phyloP scores from a whole-genome alignment of 2,797 vertebrate genomes.

The Borostomias antarcticus region DNA sequence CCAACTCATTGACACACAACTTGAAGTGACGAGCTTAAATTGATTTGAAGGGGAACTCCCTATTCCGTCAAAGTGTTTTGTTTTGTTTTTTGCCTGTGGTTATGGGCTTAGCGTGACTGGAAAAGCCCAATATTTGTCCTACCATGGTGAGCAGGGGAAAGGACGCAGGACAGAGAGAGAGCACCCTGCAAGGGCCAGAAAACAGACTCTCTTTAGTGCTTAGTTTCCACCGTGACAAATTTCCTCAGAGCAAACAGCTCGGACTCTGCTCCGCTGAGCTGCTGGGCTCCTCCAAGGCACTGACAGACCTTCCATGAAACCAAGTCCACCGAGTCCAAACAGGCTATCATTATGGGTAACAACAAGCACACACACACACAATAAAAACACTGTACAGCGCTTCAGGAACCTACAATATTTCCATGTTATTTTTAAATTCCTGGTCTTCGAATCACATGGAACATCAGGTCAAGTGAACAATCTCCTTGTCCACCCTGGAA shows the following conservation, averaged over 20 bases:
- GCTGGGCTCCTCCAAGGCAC: constrained; percentile 16
- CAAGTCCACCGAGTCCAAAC: constrained; percentile 43
- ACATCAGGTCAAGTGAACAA: neutral
- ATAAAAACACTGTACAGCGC: neutral
- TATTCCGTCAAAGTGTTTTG: constrained; percentile 3
- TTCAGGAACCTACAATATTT: neutral
- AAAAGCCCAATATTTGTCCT: constrained; percentile 36
- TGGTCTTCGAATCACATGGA: neutral
- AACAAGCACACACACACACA: constrained; percentile 15
- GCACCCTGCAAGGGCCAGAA: constrained; percentile 22
- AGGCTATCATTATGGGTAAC: constrained; percentile 46
- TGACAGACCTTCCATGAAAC: constrained; percentile 49
- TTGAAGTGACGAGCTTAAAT: neutral
- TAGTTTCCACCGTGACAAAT: constrained; percentile 48
- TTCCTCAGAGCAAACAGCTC: constrained; percentile 38
- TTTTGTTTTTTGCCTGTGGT: constrained; percentile 12
- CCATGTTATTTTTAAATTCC: neutral
- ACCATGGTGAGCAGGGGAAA: constrained; percentile 26
- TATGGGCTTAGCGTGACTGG: constrained; percentile 28
- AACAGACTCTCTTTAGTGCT: constrained; percentile 41
- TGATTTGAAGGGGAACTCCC: neutral
- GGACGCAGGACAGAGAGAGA: constrained; percentile 29
- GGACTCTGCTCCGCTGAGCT: neutral
- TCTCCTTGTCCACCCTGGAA: too few species aligned
- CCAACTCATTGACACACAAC: neutral